A percentile compares a stretch with the other conserved stretches of the same genome.
These are phyloP conservation scores for Hirtodrosophila cameraria DNA, from an alignment of 2,888 invertebrate genomes.

Conservation along the genomic window DNA sequence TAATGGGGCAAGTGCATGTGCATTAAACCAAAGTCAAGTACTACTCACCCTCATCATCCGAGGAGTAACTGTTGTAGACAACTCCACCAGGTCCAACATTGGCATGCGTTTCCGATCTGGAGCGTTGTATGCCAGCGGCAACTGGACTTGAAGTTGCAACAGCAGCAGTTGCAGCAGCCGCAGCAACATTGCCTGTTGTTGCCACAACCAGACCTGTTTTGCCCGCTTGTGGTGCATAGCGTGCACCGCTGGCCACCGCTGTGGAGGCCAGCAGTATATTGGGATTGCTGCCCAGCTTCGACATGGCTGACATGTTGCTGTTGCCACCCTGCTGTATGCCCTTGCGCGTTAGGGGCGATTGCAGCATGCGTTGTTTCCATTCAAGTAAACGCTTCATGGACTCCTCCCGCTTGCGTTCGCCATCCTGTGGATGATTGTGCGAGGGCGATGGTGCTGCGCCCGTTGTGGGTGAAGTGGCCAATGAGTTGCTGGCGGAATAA, in stretches of 20 bases:
- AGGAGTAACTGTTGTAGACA: constrained; percentile 94
- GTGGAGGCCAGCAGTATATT: constrained; percentile 81
- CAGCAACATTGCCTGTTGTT: constrained; percentile 11
- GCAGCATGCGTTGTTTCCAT: constrained; percentile 97
- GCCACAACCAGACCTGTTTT: constrained; percentile 46
- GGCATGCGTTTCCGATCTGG: constrained; percentile 84
- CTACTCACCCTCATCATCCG: constrained; percentile 95
- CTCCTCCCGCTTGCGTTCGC: constrained; percentile 93
- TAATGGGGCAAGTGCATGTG: constrained; percentile 45
- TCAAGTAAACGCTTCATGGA: constrained; percentile 95
- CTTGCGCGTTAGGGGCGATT: constrained; percentile 93
- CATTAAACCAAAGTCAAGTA: constrained; percentile 46
- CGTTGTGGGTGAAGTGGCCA: constrained; percentile 57
- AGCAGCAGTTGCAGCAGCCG: not conserved
- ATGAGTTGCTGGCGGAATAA: constrained; percentile 69
- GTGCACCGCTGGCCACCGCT: constrained; percentile 77
- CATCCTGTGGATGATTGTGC: constrained; percentile 84
- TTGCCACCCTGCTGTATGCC: constrained; percentile 86
- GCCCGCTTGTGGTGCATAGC: constrained; percentile 66
- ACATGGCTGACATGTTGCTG: constrained; percentile 84
- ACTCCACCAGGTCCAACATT: constrained; percentile 84
- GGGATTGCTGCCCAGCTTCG: constrained; percentile 83
- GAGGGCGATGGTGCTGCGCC: constrained; percentile 52
- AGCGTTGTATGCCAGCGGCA: constrained; percentile 82
- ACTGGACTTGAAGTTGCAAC: constrained; percentile 12